Evolutionary conservation across 2,888 invertebrate genomes (phyloP).

Genomic region (Aleiodes alternator): DNA sequence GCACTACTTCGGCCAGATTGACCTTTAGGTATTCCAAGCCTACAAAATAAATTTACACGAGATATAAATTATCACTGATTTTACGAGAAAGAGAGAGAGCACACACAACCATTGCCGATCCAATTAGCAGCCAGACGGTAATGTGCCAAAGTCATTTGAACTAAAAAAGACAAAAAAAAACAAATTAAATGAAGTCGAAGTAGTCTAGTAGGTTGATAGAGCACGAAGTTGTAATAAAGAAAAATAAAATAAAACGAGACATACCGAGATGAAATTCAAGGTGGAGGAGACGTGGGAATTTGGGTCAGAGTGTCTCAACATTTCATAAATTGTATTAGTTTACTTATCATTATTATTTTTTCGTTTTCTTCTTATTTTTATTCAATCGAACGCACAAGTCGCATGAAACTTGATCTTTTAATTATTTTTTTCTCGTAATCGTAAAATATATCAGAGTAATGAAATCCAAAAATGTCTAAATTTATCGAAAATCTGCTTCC

Average conservation of each 20-base stretch:
- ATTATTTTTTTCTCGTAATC: neutral
- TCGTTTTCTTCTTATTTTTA: neutral
- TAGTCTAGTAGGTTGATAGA: conserved; percentile 38
- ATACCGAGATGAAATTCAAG: conserved; percentile 42
- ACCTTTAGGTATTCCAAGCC: conserved; percentile 6
- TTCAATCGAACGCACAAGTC: conserved; percentile 16
- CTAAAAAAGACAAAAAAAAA: neutral
- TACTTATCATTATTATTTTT: neutral
- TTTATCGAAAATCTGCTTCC: no score
- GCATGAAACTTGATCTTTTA: conserved; percentile 7
- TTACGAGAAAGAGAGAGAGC: neutral
- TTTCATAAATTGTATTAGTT: conserved; percentile 18
- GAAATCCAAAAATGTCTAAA: no score
- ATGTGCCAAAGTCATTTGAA: conserved; percentile 42
- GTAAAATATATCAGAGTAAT: no score
- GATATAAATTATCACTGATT: conserved; percentile 34
- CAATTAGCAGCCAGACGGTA: conserved; percentile 37
- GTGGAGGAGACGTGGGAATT: conserved; percentile 28
- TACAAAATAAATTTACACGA: conserved; percentile 9
- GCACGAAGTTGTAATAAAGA: conserved; percentile 5
- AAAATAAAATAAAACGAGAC: conserved; percentile 35
- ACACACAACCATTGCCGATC: conserved; percentile 27
- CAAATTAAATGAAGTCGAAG: conserved; percentile 31
- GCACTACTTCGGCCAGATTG: conserved; percentile 49
- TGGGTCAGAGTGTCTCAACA: conserved; percentile 4